Conservation (phyloP, 1,140 invertebrate species). For the Heliconius nattereri region DNA sequence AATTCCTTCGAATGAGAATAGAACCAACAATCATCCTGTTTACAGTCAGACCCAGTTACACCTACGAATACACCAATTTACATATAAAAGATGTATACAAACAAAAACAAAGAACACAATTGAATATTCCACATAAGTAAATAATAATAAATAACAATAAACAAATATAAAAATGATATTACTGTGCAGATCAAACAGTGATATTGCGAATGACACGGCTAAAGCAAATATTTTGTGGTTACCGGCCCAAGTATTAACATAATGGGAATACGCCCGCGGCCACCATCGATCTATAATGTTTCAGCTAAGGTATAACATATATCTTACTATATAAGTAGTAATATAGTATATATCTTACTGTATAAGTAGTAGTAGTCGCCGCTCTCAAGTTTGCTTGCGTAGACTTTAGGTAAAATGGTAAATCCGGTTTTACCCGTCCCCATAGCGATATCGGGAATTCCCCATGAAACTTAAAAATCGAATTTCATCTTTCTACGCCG, state of each 20-base stretch:
- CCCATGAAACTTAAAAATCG: no score
- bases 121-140: background rate
- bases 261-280: conserved; percentile 17
- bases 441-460: no score
- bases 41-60: no score
- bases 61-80: no score
- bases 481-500: no score
- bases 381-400: no score
- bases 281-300: background rate
- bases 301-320: background rate
- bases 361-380: background rate
- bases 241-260: conserved; percentile 28
- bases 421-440: no score
- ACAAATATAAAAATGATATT: background rate
- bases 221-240: conserved; percentile 2
- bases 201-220: conserved; percentile 21
- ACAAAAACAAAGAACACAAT: background rate
- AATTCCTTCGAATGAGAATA: no score
- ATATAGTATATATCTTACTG: background rate
- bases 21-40: no score
- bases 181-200: conserved; percentile 15
- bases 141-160: conserved; percentile 3
- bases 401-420: no score
- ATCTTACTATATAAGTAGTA: background rate
- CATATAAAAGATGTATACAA: background rate